phyloP scores from a whole-genome alignment of 2,888 invertebrate genomes.

The Iselma pallidipennis region DNA sequence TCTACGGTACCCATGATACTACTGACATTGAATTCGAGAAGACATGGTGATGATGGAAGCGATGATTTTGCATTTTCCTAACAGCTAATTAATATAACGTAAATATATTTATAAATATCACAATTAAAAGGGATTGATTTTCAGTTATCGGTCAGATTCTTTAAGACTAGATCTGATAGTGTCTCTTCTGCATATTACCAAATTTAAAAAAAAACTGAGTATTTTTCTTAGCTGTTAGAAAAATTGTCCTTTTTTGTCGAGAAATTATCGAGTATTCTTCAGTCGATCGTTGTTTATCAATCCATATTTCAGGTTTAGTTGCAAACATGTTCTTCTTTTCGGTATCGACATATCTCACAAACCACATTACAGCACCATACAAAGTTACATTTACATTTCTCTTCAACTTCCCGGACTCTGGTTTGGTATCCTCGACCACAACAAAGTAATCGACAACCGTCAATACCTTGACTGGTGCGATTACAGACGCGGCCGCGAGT shows the following conservation, averaged over 20 bases:
- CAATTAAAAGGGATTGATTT: background rate
- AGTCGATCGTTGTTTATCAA: slow-evolving; percentile 27
- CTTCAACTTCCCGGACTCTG: slow-evolving; percentile 76
- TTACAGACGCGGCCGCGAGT: slow-evolving; percentile 84
- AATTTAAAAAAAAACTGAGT: too few species aligned
- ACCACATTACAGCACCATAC: slow-evolving; percentile 91
- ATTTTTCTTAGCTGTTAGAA: background rate
- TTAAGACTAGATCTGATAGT: background rate
- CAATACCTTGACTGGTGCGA: slow-evolving; percentile 80
- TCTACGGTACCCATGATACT: too few species aligned
- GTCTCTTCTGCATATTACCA: background rate
- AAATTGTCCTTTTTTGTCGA: background rate
- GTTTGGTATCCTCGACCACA: slow-evolving; percentile 90
- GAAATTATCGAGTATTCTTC: slow-evolving; percentile 14
- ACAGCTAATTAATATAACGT: background rate
- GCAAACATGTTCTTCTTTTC: slow-evolving; percentile 83
- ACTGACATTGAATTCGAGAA: too few species aligned
- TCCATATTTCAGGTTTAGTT: slow-evolving; percentile 61
- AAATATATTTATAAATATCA: background rate
- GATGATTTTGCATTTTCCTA: background rate
- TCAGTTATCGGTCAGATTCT: background rate
- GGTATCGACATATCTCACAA: slow-evolving; percentile 80
- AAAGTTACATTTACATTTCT: slow-evolving; percentile 88
- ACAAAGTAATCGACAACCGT: slow-evolving; percentile 84
- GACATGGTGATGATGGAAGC: too few species aligned